A percentile compares a stretch with the other conserved stretches of the same genome.
Evolutionary conservation across 2,888 invertebrate species (phyloP).

Genomic region (Hydropsyche betteni): DNA sequence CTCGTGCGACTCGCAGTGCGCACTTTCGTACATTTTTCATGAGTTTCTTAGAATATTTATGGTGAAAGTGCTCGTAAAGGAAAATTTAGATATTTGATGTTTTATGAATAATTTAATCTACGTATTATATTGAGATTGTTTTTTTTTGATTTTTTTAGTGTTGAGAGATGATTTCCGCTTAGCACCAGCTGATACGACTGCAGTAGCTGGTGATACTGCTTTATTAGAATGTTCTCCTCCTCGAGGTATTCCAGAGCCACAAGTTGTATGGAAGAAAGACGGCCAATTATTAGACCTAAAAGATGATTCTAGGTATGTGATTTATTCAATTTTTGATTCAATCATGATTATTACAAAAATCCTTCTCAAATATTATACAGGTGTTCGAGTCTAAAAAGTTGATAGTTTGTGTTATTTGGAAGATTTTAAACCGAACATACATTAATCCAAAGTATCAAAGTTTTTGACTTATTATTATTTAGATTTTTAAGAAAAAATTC

Average conservation of each 20-base stretch:
- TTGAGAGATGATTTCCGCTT: constrained; percentile 88
- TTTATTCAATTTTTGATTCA: neutral
- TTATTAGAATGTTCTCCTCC: constrained; percentile 90
- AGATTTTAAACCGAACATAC: no score
- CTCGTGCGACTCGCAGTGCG: neutral
- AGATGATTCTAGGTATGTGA: constrained; percentile 67
- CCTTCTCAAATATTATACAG: no score
- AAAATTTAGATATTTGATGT: neutral
- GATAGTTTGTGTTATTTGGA: no score
- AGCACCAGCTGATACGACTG: constrained; percentile 83
- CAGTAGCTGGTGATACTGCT: constrained; percentile 86
- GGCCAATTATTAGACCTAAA: constrained; percentile 78
- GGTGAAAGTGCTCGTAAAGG: neutral
- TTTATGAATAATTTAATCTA: no score
- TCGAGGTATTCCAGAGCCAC: constrained; percentile 88
- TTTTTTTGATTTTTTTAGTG: constrained; percentile 64
- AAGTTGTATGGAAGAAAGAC: constrained; percentile 88
- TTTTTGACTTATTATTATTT: no score
- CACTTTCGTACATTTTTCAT: neutral
- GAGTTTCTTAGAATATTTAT: no score
- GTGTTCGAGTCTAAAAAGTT: no score
- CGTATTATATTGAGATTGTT: no score
- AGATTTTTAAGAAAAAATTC: no score
- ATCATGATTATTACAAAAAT: no score
- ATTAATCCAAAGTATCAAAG: no score